Evolutionary conservation across 2,888 invertebrate genomes (phyloP), one percentile per base, ranked within the genome.

Genomic region (Pollenia amentaria): DNA sequence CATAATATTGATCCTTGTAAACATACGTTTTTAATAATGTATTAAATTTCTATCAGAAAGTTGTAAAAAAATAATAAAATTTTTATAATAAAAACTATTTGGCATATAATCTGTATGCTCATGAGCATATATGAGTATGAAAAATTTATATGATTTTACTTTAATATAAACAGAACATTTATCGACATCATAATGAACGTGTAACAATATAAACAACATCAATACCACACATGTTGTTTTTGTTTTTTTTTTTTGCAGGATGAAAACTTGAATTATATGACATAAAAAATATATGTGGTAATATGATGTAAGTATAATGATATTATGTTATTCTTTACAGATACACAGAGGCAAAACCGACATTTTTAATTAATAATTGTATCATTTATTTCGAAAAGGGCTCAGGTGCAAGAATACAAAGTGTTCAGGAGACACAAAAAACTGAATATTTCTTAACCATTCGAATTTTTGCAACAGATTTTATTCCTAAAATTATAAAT

Each of bases 11-110:
- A 83, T 80, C 65, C 83, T 65, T 83, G 86, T 83, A 83, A 83
- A 80, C 86, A 86, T 83, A 79, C 80, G 82, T 38, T 76, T 86
- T 86, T 79, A 83, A 80, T 83, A 57, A 8, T 70, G 55, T 79
- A 86, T 86, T 83, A 83, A 83, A 83, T 83, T 76, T 76, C 76
- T 72, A 80, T 53, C 40, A 70, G 12, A 38, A 9, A 38, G 69
- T 38, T 46, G 44, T 14, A 21, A 72, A 72, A n/a, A 78, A 70
- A 60, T 18, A 69, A 42, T 4, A 16, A 12, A 69, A 44, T 76
- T 65, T 14, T 53, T 16, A 53, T 51, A 76, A 55, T 46, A 64
- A 60, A 73, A 73, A 84, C 65, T 53, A 62, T 70, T 60, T 70
- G 62, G 67, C n/a, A 65, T 55, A 57, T 67, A 65, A 65, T 53